Evolutionary conservation across 2,888 invertebrate species (phyloP).

Genomic region (Dichetophora obliterata): DNA sequence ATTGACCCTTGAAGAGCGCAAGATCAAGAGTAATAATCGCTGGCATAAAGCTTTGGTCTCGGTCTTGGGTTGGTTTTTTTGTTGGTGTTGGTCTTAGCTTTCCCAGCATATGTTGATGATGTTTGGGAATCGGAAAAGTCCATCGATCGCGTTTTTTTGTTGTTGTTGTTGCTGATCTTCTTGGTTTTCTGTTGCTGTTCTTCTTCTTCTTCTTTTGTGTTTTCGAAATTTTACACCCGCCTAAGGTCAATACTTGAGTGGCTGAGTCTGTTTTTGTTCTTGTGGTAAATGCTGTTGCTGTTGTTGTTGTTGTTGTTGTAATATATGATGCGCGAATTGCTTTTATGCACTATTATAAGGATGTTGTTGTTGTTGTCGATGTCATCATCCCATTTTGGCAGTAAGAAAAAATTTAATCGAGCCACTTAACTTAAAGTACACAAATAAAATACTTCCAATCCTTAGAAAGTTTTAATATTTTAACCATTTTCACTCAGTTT

Average conservation of each 20-base stretch:
- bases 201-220: constrained; percentile 12
- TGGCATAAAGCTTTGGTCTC: constrained; percentile 56
- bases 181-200: neutral
- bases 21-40: constrained; percentile 67
- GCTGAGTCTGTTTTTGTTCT: constrained; percentile 3
- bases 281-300: neutral
- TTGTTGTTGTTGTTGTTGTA: constrained; percentile 14
- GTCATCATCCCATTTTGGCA: no score
- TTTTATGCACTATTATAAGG: neutral
- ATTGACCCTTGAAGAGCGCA: constrained; percentile 64
- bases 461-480: no score
- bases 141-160: constrained; percentile 26
- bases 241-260: constrained; percentile 33
- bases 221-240: constrained; percentile 38
- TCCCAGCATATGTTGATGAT: constrained; percentile 33
- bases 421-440: no score
- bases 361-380: no score
- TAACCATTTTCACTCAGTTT: no score
- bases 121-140: constrained; percentile 28
- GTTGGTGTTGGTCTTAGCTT: constrained; percentile 8
- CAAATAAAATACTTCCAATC: no score
- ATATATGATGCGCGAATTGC: constrained; percentile 5
- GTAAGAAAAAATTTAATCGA: no score
- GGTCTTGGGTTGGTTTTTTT: neutral
- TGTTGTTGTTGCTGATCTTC: constrained; percentile 3